Conservation (phyloP, 2,888 invertebrate species). For the Oxycera nigricornis region DNA sequence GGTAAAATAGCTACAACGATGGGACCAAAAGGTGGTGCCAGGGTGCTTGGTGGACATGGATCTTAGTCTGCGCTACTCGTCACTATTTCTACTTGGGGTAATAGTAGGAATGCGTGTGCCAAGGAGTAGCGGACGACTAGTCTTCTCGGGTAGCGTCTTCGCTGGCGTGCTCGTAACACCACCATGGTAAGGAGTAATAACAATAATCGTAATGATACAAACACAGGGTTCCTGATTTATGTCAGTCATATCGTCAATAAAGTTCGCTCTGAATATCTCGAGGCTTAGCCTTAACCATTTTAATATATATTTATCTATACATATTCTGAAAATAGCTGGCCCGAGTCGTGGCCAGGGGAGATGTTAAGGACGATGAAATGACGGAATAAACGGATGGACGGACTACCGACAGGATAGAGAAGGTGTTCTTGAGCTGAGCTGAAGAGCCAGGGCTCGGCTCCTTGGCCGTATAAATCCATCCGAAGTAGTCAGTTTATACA, state of each 20-base stretch:
- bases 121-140: background rate
- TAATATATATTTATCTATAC: constrained; percentile 19
- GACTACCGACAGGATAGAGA: constrained; percentile 32
- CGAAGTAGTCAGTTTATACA: constrained; percentile 46
- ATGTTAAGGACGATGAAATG: constrained; percentile 33
- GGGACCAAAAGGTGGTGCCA: background rate
- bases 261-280: constrained; percentile 48
- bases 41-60: background rate
- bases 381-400: constrained; percentile 31
- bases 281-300: constrained; percentile 29
- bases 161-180: background rate
- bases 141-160: background rate
- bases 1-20: background rate
- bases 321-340: background rate
- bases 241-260: constrained; percentile 54
- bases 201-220: constrained; percentile 52
- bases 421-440: constrained; percentile 12
- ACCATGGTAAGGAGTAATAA: constrained; percentile 52
- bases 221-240: constrained; percentile 52
- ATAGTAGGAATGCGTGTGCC: background rate
- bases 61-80: constrained; percentile 1
- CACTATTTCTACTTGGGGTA: background rate
- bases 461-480: constrained; percentile 46
- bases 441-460: constrained; percentile 31
- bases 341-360: constrained; percentile 24